Evolutionary conservation across 2,797 vertebrate genomes (phyloP).

Genomic region (Coregonus sp.): DNA sequence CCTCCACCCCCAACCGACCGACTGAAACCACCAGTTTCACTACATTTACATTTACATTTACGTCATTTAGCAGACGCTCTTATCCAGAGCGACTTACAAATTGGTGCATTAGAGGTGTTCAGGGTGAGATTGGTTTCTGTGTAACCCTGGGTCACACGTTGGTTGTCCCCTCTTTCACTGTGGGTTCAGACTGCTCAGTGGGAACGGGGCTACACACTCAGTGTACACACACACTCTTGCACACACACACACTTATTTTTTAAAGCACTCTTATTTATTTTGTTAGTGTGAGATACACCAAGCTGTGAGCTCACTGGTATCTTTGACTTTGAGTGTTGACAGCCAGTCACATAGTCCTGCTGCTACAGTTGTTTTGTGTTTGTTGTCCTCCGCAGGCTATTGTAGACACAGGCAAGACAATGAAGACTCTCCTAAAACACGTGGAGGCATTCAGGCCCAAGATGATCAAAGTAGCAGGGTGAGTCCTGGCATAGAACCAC

Average conservation of each 20-base stretch:
- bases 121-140: conserved; percentile 1
- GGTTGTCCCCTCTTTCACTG: conserved; percentile 19
- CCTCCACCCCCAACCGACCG: not conserved
- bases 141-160: conserved; percentile 6
- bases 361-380: not conserved
- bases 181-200: not conserved
- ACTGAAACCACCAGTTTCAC: not conserved
- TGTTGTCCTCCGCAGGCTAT: conserved; percentile 78
- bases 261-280: not conserved
- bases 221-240: not conserved
- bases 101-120: not conserved
- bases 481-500: conserved; percentile 51
- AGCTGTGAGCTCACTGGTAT: not conserved
- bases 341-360: not conserved
- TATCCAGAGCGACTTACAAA: too few relatives aligned
- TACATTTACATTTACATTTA: not conserved
- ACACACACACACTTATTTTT: too few relatives aligned
- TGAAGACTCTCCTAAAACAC: conserved; percentile 85
- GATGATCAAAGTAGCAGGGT: conserved; percentile 94
- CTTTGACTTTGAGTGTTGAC: conserved; percentile 1
- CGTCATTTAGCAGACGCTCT: too few relatives aligned
- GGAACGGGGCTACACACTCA: not conserved
- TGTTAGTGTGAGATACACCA: not conserved
- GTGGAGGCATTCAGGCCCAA: conserved; percentile 86
- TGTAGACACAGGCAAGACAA: conserved; percentile 89